Evolutionary conservation across 1,140 invertebrate species (phyloP).

Genomic region (Caenorhabditis briggsae): DNA sequence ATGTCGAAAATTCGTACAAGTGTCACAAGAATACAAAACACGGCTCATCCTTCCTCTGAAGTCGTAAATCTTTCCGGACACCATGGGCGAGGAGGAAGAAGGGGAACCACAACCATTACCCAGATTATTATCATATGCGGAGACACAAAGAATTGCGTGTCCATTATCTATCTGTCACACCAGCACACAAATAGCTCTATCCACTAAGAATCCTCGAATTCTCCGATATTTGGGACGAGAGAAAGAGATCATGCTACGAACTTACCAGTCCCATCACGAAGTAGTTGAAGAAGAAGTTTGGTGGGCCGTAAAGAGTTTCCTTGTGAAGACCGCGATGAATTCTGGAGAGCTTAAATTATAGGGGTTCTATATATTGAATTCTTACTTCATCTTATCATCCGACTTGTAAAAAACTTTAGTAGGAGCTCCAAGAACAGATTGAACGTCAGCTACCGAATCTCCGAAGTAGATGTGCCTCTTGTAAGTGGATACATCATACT

Average conservation of each 20-base stretch:
- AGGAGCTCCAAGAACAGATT: constrained; percentile 70
- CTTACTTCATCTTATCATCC: constrained; percentile 76
- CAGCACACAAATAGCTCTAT: too few relatives aligned
- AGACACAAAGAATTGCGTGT: constrained; percentile 19
- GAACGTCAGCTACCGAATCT: constrained; percentile 54
- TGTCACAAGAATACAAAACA: constrained; percentile 28
- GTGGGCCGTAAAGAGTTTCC: constrained; percentile 62
- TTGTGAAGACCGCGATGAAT: constrained; percentile 70
- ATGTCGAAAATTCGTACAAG: constrained; percentile 37
- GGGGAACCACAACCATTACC: constrained; percentile 33
- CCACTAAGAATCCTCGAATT: background rate
- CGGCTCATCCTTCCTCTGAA: background rate
- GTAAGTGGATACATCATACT: constrained; percentile 16
- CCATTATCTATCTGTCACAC: background rate
- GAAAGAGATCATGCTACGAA: constrained; percentile 34
- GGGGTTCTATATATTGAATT: background rate
- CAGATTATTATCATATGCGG: constrained; percentile 55
- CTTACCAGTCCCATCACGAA: constrained; percentile 75
- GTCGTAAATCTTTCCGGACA: constrained; percentile 53
- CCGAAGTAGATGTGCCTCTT: constrained; percentile 57
- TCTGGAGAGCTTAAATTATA: constrained; percentile 35
- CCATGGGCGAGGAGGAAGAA: constrained; percentile 10
- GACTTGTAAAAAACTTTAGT: constrained; percentile 75
- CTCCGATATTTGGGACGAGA: background rate
- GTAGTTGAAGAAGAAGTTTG: constrained; percentile 78